Base-by-base conservation (phyloP, 2,888 invertebrate genomes). In the Synergus umbraculus region DNA sequence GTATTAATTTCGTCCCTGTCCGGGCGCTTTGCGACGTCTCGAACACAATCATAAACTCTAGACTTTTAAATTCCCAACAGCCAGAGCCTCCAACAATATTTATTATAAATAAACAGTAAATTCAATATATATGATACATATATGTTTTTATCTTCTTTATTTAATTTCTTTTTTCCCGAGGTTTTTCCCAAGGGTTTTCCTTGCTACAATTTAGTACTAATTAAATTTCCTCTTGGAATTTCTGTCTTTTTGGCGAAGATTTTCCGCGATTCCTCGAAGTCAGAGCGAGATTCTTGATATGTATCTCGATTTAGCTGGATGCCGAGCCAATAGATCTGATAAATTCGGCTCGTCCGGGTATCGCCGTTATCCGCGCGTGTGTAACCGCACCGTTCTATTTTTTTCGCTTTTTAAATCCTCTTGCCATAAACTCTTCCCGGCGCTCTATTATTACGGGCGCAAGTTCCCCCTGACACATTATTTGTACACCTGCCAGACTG, bases 401-500 rank as follows among this genome's bases (percentile, higher is more conserved):
- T 58, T 83, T 81, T 83, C 81, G 60, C 73, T 67, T 67, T 65
- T 29, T 37, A 58, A 13, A 60, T 41, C 44, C 78, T 78, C 76
- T 79, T 76, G 77, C 81, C 79, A 76, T 46, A 69, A 69, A 63
- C 73, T 77, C 64, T 29, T 60, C 76, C 81, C 69, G 77, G 82
- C 82, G 77, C 84, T 85, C 86, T 86, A 86, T 86, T 86, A 86
- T 83, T 85, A 81, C 82, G 81, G 63, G 69, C 65, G 78, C 79
- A 66, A 81, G 81, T 82, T 81, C 79, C 82, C 81, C 80, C 83
- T 82, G 43, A 76, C 60, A 79, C 79, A 83, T 84, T 84, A 84
- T 85, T 85, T 84, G 84, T 82, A 77, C 85, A 85, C 84, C 86
- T 86, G 86, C 86, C 85, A 84, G 85, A 84, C 83, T 83, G 82